Percentiles rank a stretch among this genome's conserved stretches.
phyloP scores from a whole-genome alignment of 2,888 invertebrate genomes.

The Linyphia triangularis region DNA sequence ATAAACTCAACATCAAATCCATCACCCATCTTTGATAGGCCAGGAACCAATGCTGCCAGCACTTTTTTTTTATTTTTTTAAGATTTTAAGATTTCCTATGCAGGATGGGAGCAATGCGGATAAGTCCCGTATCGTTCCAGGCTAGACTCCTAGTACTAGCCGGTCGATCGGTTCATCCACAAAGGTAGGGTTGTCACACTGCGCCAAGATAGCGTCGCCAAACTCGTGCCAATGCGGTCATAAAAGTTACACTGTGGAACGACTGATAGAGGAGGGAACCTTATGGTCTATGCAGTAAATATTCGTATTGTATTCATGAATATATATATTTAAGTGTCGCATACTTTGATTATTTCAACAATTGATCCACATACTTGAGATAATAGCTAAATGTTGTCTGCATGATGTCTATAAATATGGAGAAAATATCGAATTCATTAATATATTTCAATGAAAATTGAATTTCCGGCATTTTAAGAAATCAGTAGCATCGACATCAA shows the following conservation, averaged over 20 bases:
- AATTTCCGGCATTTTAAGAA: too few relatives aligned
- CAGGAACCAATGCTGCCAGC: neutral
- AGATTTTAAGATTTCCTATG: neutral
- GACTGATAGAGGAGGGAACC: conserved; percentile 31
- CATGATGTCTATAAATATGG: too few relatives aligned
- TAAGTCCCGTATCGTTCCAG: conserved; percentile 61
- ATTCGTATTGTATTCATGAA: conserved; percentile 66
- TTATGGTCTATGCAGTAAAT: conserved; percentile 63
- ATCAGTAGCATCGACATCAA: too few relatives aligned
- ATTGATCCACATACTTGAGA: conserved; percentile 12
- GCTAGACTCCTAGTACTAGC: conserved; percentile 63
- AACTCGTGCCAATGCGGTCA: conserved; percentile 60
- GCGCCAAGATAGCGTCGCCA: conserved; percentile 64
- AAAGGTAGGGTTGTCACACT: conserved; percentile 74
- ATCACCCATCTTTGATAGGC: neutral
- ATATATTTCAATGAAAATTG: too few relatives aligned
- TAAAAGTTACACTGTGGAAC: conserved; percentile 49
- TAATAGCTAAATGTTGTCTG: too few relatives aligned
- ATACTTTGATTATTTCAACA: conserved; percentile 29
- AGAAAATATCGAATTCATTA: too few relatives aligned
- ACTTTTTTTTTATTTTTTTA: conserved; percentile 10
- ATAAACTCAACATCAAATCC: neutral
- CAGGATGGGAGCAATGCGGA: conserved; percentile 56
- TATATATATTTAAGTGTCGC: conserved; percentile 66
- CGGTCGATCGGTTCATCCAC: conserved; percentile 69